These are phyloP conservation scores for Drosophila buzzatii DNA, from an alignment of 2,888 invertebrate species.

Conservation along the genomic window DNA sequence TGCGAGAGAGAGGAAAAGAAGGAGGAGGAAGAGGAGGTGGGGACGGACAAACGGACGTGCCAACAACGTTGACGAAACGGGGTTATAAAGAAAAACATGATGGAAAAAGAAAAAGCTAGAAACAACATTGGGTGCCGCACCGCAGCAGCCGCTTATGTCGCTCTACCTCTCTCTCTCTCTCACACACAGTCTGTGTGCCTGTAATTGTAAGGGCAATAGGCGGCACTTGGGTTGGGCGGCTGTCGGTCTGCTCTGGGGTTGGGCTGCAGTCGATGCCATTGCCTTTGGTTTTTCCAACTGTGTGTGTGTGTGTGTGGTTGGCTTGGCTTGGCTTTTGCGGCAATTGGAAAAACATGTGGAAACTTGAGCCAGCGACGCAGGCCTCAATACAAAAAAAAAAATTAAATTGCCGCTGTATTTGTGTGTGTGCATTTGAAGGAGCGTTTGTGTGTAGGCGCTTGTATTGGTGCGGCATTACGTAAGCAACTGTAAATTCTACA, in stretches of 20 bases:
- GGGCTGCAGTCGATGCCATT: slow-evolving; percentile 38
- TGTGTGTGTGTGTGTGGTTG: slow-evolving; percentile 18
- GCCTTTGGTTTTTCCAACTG: slow-evolving; percentile 64
- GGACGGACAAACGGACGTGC: slow-evolving; percentile 56
- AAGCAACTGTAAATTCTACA: slow-evolving; percentile 78
- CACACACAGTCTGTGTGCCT: slow-evolving; percentile 26
- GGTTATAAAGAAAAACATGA: slow-evolving; percentile 79
- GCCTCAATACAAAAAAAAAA: slow-evolving; percentile 49
- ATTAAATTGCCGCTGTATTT: slow-evolving; percentile 39
- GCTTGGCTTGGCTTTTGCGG: slow-evolving; percentile 53
- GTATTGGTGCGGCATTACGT: slow-evolving; percentile 67
- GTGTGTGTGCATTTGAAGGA: slow-evolving; percentile 56
- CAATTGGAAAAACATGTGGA: slow-evolving; percentile 77
- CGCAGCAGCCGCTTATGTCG: slow-evolving; percentile 55
- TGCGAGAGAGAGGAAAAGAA: slow-evolving; percentile 7
- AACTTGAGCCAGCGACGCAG: slow-evolving; percentile 74
- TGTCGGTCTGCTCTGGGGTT: slow-evolving; percentile 53
- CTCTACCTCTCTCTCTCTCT: slow-evolving; percentile 6
- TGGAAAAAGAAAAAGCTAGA: slow-evolving; percentile 76
- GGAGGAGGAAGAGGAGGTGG: slow-evolving; percentile 18
- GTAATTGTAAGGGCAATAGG: slow-evolving; percentile 75
- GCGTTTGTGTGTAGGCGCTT: slow-evolving; percentile 58
- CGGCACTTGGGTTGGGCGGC: slow-evolving; percentile 72
- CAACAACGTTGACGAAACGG: slow-evolving; percentile 74
- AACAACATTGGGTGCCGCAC: slow-evolving; percentile 70